Conservation (phyloP, 2,888 invertebrate genomes). For the Plusia festucae region DNA sequence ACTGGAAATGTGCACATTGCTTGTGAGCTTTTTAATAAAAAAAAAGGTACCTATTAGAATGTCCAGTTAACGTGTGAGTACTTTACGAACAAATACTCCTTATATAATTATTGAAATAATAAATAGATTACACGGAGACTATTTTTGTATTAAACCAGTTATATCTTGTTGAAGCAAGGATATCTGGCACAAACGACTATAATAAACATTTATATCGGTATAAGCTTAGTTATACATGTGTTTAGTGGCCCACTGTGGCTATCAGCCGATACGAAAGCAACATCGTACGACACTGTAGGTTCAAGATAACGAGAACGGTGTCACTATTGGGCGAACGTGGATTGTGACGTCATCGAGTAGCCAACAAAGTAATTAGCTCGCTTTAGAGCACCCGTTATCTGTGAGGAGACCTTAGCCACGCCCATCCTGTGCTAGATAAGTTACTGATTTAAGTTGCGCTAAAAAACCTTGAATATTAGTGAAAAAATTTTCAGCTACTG, state of each 20-base stretch:
- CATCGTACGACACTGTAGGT: slow-evolving; percentile 58
- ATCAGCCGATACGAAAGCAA: slow-evolving; percentile 43
- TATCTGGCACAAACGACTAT: not conserved
- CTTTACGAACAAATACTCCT: too few species aligned
- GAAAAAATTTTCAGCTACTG: too few species aligned
- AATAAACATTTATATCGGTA: slow-evolving; percentile 28
- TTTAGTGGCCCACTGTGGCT: slow-evolving; percentile 25
- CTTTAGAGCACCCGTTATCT: not conserved
- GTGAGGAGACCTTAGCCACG: not conserved
- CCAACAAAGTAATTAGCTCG: not conserved
- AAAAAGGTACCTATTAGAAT: too few species aligned
- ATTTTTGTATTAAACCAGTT: not conserved
- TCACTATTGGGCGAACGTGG: slow-evolving; percentile 8
- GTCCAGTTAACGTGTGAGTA: too few species aligned
- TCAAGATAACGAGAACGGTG: slow-evolving; percentile 35
- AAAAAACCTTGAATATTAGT: not conserved
- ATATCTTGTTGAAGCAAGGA: not conserved
- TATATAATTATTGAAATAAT: too few species aligned
- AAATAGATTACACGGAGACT: not conserved
- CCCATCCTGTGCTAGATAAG: not conserved
- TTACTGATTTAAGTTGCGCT: not conserved
- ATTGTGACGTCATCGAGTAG: slow-evolving; percentile 23
- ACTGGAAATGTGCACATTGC: too few species aligned
- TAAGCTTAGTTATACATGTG: slow-evolving; percentile 9
- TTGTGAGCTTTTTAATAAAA: too few species aligned